Evolutionary conservation across 2,113 vertebrate genomes (phyloP), one percentile per base, ranked within the genome.

Genomic region (Vireo altiloquus): DNA sequence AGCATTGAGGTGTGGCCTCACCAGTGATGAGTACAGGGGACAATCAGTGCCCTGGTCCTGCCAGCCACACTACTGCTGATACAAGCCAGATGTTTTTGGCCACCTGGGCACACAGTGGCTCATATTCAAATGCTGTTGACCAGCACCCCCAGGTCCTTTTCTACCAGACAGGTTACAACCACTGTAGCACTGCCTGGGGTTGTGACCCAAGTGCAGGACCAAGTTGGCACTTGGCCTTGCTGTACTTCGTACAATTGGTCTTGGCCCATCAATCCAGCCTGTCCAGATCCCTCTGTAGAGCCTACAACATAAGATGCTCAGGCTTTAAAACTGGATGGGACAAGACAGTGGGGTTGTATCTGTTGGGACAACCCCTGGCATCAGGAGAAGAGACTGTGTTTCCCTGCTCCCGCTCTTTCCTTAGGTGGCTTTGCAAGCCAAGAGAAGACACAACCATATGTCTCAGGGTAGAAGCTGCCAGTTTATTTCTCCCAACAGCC

Each of bases 1-100:
- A 42, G 40, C 5, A 37, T 27, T 9, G 20, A 66, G 22, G 39
- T 46, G 33, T 44, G 14, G 9, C 16, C 28, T 60, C 61, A 60
- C 9, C 16, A 39, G 33, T 46, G 52, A 33, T 0, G 0, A 11
- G 0, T 39, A 6, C 60, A 7, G 60, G 28, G 33, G 11, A 6
- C 33, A 44, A 10, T 39, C 28, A 1, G 23, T 74, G 52, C 15
- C 20, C 30, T 68, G 53, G 20, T 15, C 24, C 53, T 82, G 46
- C 46, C 60, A 53, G 20, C 28, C 24, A 30, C 13, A 9, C 9
- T 24, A 2, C 25, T 60, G 6, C 46, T 75, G 53, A 40, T 40
- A 27, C 60, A 75, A 4, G 14, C 46, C 63, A 68, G 37, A 35
- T 24, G 56, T 20, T 74, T 10, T 44, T 59, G 69, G 30, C 8